These are phyloP conservation scores for Nemurella pictetii DNA, from an alignment of 2,888 invertebrate genomes.

Conservation along the genomic window DNA sequence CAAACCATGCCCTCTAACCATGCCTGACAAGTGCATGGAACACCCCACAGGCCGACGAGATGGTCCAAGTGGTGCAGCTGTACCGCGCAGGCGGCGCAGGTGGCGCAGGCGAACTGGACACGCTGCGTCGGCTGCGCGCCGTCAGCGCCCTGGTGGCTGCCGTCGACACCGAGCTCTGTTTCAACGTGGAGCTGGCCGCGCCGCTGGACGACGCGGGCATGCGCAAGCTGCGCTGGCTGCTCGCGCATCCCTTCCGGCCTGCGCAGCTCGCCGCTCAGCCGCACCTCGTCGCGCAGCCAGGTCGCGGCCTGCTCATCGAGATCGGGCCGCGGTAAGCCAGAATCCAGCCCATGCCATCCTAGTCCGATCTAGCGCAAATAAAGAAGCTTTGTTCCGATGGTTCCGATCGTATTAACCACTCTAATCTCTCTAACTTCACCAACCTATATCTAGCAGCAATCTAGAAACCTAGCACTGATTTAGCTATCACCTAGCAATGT, in stretches of 20 bases:
- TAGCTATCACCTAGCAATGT: no score
- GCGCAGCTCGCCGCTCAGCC: constrained; percentile 61
- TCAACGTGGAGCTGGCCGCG: constrained; percentile 69
- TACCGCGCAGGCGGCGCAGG: constrained; percentile 48
- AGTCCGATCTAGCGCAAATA: neutral
- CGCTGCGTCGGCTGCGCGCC: constrained; percentile 45
- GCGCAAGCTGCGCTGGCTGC: constrained; percentile 73
- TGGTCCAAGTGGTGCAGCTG: constrained; percentile 45
- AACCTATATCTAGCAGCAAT: no score
- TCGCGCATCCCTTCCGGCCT: constrained; percentile 70
- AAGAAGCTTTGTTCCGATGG: no score
- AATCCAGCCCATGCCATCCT: neutral
- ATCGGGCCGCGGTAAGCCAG: constrained; percentile 78
- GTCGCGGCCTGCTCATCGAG: constrained; percentile 68
- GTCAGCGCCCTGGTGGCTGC: constrained; percentile 50
- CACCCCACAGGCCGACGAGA: no score
- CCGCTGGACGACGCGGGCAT: constrained; percentile 63
- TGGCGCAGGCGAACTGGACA: constrained; percentile 45
- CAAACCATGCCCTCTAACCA: no score
- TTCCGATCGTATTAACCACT: no score
- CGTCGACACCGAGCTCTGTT: constrained; percentile 76
- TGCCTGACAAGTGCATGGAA: no score
- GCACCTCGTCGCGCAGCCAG: constrained; percentile 52
- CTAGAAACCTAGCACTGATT: no score
- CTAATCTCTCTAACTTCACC: no score